A percentile compares a stretch with the other conserved stretches of the same genome.
These are phyloP conservation scores for Epinephelus awoara DNA, from an alignment of 2,797 vertebrate species.

Conservation along the genomic window DNA sequence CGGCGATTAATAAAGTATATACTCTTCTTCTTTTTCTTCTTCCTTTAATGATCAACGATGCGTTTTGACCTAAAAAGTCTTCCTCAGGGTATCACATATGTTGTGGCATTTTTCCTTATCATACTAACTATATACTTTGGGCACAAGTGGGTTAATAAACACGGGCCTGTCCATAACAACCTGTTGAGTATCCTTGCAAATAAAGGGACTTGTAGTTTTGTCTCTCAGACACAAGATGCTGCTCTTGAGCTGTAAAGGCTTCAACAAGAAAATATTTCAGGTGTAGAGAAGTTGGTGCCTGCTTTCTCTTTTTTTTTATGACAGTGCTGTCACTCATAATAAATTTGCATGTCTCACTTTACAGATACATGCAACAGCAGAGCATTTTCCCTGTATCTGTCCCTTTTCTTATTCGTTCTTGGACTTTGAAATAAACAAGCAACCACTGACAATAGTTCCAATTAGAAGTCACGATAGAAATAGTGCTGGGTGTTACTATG, in stretches of 20 bases:
- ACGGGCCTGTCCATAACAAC: not conserved
- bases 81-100: no score
- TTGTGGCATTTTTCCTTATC: no score
- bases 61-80: no score
- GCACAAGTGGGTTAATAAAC: no score
- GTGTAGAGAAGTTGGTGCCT: not conserved
- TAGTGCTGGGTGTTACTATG: not conserved
- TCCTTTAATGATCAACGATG: no score
- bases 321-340: not conserved
- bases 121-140: no score
- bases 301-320: not conserved
- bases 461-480: conserved; percentile 2
- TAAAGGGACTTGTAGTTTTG: conserved; percentile 52
- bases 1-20: no score
- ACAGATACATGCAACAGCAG: not conserved
- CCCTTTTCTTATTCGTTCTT: not conserved
- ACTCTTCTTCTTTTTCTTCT: no score
- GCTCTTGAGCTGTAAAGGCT: conserved; percentile 66
- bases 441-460: conserved; percentile 1
- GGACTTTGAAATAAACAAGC: not conserved
- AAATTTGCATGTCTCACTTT: not conserved
- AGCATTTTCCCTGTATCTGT: not conserved
- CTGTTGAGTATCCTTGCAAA: not conserved
- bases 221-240: conserved; percentile 70
- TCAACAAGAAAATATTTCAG: not conserved